Evolutionary conservation across 2,113 vertebrate species (phyloP).

Genomic region (Cephalophus harveyi): DNA sequence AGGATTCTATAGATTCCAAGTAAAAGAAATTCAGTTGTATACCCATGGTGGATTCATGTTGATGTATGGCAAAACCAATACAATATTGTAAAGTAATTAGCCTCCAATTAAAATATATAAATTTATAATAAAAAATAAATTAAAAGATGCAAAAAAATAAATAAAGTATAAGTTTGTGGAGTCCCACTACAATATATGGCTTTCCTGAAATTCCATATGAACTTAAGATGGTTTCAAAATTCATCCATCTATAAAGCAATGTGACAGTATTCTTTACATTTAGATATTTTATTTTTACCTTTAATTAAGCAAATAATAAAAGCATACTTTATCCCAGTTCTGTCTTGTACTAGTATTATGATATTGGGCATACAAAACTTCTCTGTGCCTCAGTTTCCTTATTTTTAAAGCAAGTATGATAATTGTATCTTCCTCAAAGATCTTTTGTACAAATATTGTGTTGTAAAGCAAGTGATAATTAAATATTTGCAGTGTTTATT

Average conservation of each 20-base stretch:
- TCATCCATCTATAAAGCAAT: background rate
- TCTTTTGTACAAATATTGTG: background rate
- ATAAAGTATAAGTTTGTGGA: background rate
- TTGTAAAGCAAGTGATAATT: background rate
- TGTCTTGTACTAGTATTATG: background rate
- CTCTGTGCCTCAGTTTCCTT: background rate
- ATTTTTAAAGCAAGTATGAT: background rate
- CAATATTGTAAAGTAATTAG: too few species aligned
- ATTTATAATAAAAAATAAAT: too few species aligned
- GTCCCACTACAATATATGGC: background rate
- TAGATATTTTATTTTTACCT: background rate
- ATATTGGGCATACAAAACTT: background rate
- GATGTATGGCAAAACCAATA: too few species aligned
- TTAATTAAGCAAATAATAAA: background rate
- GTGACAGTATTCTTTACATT: background rate
- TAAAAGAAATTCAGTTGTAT: background rate
- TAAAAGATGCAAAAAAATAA: background rate
- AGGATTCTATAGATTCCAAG: constrained; percentile 19
- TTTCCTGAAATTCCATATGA: constrained; percentile 11
- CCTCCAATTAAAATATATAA: too few species aligned
- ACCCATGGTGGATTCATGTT: too few species aligned
- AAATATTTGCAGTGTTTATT: background rate
- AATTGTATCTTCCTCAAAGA: background rate
- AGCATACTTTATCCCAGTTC: background rate
- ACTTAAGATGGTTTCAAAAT: background rate